Base-by-base conservation (phyloP, 2,797 vertebrate genomes). In the Gallinago nigripennis region DNA sequence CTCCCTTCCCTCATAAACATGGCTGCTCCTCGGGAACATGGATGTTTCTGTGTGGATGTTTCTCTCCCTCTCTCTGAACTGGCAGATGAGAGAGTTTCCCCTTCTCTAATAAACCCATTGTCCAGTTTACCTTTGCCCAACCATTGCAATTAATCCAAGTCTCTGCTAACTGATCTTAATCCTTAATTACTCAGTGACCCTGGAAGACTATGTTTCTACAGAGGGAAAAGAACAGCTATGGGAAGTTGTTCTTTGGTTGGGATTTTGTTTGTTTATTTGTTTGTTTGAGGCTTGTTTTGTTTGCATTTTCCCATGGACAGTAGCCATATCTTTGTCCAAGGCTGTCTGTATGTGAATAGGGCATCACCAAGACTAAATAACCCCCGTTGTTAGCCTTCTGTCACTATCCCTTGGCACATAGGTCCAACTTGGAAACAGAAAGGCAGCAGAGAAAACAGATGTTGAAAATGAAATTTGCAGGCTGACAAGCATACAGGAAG, bases 391-490 rank as follows among this genome's bases (percentile, higher is more conserved):
- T 90, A 92, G 51, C 90, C 63, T 88, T 94, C 90, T 94, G 80
- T 92, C 92, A 82, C 66, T 88, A 35, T 73, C 66, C 58, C 43
- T 85, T 84, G 73, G 60, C 63, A 91, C 39, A 77, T 1, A 65
- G 43, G 30, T 73, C 64, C 60, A 70, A 27, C 70, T 30, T 73
- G 53, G 77, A 93, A 88, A 71, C 48, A 88, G 43, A 85, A 35
- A 71, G 41, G 18, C 80, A 86, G 58, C 58, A 82, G 91, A 84
- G 75, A 92, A 93, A 94, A 73, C 66, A 93, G 77, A 84, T 86
- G 66, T 76, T 93, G 56, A 90, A 92, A 94, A 76, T 50, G 25
- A 90, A 66, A 85, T 90, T 58, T 93, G 18, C 45, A 46, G 51
- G 46, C 73, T 94, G 60, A 82, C 70, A 86, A 84, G 80, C 88